Base-by-base conservation (phyloP, 2,888 invertebrate species). In the Drosophila nr. medialis region DNA sequence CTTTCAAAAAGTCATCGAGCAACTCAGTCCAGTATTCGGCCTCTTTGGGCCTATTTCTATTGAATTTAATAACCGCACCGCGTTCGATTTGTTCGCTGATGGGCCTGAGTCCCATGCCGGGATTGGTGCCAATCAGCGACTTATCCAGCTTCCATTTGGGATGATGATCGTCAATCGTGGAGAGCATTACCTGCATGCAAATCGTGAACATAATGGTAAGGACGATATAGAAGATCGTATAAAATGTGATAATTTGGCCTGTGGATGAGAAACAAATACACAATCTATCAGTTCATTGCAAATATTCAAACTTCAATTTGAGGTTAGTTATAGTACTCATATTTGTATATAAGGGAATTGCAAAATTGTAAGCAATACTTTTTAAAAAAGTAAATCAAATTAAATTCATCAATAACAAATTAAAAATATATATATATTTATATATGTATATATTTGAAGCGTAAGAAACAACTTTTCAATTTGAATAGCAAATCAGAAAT, bases 201-300 rank as follows among this genome's bases (percentile, higher is more conserved):
- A 97, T 95, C 0, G 96, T 95, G 93, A 98, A 99, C 90, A 99
- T 94, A 10, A 96, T 95, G 21, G 96, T 96, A 91, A 99, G 94
- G 67, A 95, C 95, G 55, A 95, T 94, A 94, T 98, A 99, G 94
- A 99, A 99, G 77, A 98, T 94, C 51, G 95, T 77, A 94, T 99
- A 99, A 94, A 99, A 99, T 0, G 96, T 78, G 29, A 96, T 91
- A 72, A 98, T 95, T 92, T 97, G 96, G 73, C 95, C 98, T 98
- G 95, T 24, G 45, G 24, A 45, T 45, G 24, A 24, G 27, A 45
- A 24, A 8, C 8, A 45, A 24, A 45, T 15, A 15, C 4, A 24
- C 2, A 24, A 24, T 45, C 13, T 0, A 24, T 45, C 8, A 21
- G 21, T 21, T 21, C 21, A 21, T 42, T 11, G 21, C 42, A 11